Evolutionary conservation across 1,140 invertebrate genomes (phyloP), one percentile per base, ranked within the genome.

Genomic region (Nylanderia fulva): DNA sequence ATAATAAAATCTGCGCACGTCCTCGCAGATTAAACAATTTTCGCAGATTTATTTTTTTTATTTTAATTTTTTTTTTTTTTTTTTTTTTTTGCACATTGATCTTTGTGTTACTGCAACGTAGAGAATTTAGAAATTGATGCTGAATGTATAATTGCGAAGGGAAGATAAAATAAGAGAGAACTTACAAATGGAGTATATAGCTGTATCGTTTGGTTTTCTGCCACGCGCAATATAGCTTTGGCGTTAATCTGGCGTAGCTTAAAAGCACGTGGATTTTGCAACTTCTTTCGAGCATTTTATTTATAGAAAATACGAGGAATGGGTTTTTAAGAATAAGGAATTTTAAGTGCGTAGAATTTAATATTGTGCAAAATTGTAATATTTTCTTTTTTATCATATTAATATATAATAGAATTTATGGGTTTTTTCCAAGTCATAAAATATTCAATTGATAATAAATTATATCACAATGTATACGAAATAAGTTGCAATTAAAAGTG

Each of bases 381-480:
- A 33, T 33, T 33, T 33, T 33, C 29, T 33, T 33, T 33, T 33
- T 33, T 33, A 33, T 33, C 1, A 33, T 33, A 33, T 33, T 33
- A 33, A 33, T 3, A 33, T 33, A 33, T 1, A 33, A 33, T 33
- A 3, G 29, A 33, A 33, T 3, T 3, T 33, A 33, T 3, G n/a
- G n/a, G n/a, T 33, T 33, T 33, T 33, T 33, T 33, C 29, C 29
- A 33, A 33, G n/a, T n/a, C n/a, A n/a, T n/a, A n/a, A n/a, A n/a
- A n/a, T n/a, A n/a, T n/a, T n/a, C n/a, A n/a, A n/a, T n/a, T n/a
- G 63, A 39, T 85, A 72, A 77, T 18, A 82, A 64, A 86, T 58
- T 79, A 60, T n/a, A n/a, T n/a, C n/a, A n/a, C 79, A 85, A 77
- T 87, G 91, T 93, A 91, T 90, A 91, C 84, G 82, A 88, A 84